These are phyloP conservation scores for Malurus leucopterus DNA, from an alignment of 2,797 vertebrate genomes.

Conservation along the genomic window DNA sequence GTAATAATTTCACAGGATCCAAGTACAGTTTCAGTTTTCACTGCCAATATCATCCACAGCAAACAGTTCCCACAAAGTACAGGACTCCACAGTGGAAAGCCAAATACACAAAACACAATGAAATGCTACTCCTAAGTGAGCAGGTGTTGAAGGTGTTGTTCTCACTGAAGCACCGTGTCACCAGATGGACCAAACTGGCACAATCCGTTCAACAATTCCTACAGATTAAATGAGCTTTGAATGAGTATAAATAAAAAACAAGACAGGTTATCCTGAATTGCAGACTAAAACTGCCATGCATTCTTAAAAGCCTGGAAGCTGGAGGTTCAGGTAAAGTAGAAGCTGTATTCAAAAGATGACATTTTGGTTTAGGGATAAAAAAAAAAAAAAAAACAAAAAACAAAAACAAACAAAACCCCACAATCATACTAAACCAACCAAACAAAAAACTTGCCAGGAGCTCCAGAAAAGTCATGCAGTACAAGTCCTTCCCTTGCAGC, in stretches of 20 bases:
- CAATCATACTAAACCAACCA: neutral
- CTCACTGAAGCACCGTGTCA: neutral
- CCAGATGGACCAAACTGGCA: neutral
- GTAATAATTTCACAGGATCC: neutral
- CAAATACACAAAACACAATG: neutral
- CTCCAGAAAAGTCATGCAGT: neutral
- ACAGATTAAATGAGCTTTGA: neutral
- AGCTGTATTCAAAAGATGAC: accelerated
- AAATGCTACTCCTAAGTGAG: neutral
- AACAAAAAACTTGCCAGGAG: neutral
- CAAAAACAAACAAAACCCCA: accelerated
- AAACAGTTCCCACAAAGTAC: neutral
- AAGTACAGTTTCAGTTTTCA: neutral
- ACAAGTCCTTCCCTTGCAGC: neutral
- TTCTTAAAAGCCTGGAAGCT: neutral
- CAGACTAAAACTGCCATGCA: neutral
- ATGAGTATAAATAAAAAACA: neutral
- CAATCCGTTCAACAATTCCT: neutral
- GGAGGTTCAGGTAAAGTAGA: neutral
- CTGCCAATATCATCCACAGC: neutral
- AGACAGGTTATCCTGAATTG: neutral
- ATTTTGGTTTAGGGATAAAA: neutral
- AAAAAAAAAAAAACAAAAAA: accelerated
- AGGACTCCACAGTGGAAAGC: neutral
- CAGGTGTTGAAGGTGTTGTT: neutral